A percentile compares a stretch with the other conserved stretches of the same genome.
These are phyloP conservation scores for Drosophila subquinaria DNA, from an alignment of 2,888 invertebrate species.

Conservation along the genomic window DNA sequence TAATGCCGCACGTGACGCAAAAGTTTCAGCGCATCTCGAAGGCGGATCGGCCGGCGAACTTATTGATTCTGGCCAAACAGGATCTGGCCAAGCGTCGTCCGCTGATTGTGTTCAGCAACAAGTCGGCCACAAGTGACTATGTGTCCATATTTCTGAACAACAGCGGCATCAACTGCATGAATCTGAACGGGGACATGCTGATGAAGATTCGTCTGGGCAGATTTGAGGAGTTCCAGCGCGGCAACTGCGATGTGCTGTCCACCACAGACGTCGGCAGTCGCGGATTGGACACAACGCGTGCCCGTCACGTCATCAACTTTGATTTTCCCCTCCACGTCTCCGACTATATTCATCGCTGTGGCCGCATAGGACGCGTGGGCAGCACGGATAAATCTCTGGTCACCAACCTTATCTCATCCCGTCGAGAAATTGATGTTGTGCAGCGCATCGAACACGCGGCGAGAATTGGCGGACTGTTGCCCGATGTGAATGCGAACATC, in stretches of 20 bases:
- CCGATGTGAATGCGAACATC: constrained; percentile 94
- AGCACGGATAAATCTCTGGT: constrained; percentile 88
- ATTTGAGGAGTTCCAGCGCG: constrained; percentile 91
- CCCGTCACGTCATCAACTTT: constrained; percentile 95
- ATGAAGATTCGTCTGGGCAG: constrained; percentile 88
- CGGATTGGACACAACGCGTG: constrained; percentile 93
- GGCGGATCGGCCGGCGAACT: constrained; percentile 89
- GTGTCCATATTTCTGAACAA: constrained; percentile 92
- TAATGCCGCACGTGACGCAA: constrained; percentile 92
- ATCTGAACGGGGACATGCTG: constrained; percentile 92
- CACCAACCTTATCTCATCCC: constrained; percentile 92
- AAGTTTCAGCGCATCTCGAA: constrained; percentile 91
- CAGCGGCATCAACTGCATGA: constrained; percentile 89
- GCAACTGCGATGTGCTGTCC: constrained; percentile 90
- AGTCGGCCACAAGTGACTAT: constrained; percentile 91
- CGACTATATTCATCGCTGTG: constrained; percentile 97
- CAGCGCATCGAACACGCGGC: constrained; percentile 94
- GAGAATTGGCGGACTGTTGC: constrained; percentile 88
- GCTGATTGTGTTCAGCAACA: constrained; percentile 94
- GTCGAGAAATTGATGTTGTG: constrained; percentile 90
- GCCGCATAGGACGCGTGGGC: constrained; percentile 95
- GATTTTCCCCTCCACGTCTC: constrained; percentile 96
- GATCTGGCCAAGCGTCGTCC: constrained; percentile 88
- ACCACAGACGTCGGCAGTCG: constrained; percentile 96
- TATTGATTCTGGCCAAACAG: constrained; percentile 90